Evolutionary conservation across 1,140 invertebrate species (phyloP).

Genomic region (Drosophila oshimai): DNA sequence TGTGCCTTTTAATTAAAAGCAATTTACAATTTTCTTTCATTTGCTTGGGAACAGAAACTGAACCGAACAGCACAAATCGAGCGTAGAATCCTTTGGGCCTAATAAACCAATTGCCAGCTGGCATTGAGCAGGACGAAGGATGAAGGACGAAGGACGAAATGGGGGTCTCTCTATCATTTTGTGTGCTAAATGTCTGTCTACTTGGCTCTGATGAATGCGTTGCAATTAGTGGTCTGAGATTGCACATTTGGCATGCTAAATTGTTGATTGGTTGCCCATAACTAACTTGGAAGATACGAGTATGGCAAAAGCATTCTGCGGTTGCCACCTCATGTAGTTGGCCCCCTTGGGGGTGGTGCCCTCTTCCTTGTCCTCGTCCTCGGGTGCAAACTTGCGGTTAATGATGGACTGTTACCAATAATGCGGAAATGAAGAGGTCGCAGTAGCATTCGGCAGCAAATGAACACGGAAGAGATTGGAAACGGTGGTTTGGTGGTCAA

Average conservation of each 20-base stretch:
- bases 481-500: not conserved
- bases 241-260: conserved; percentile 69
- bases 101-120: conserved; percentile 48
- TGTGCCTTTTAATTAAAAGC: conserved; percentile 81
- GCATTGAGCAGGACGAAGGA: not conserved
- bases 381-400: conserved; percentile 18
- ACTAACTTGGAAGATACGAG: conserved; percentile 55
- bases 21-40: conserved; percentile 80
- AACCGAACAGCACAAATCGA: conserved; percentile 12
- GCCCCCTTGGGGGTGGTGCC: not conserved
- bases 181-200: conserved; percentile 48
- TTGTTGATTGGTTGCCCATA: conserved; percentile 37
- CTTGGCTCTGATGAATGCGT: conserved; percentile 64
- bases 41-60: conserved; percentile 23
- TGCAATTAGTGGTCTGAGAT: conserved; percentile 77
- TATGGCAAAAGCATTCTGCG: conserved; percentile 36
- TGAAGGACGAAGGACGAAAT: not conserved
- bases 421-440: conserved; percentile 29
- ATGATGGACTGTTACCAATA: conserved; percentile 42
- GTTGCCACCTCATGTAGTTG: conserved; percentile 8
- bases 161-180: conserved; percentile 34
- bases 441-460: not conserved
- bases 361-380: no score
- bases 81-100: conserved; percentile 38
- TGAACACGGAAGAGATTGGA: conserved; percentile 4